phyloP scores from a whole-genome alignment of 1,140 invertebrate species.

The Ceratosolen fusciceps region DNA sequence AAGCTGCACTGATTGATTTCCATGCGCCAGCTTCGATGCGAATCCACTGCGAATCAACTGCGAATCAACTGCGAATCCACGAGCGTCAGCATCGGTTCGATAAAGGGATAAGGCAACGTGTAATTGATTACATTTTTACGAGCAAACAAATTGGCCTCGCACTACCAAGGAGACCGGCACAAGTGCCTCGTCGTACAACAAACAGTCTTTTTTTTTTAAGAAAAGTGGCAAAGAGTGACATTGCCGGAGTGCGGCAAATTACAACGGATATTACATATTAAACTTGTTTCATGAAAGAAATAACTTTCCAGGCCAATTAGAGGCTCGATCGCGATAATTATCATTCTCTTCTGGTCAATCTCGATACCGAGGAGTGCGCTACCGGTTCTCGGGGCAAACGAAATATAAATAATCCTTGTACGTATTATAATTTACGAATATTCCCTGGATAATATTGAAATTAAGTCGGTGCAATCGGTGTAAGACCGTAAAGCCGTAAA shows the following conservation, averaged over 20 bases:
- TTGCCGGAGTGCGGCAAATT: neutral
- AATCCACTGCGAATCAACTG: no score
- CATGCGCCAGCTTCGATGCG: no score
- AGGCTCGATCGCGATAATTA: neutral
- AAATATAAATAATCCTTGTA: no score
- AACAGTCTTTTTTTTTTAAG: neutral
- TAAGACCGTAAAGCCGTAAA: no score
- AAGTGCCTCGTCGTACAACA: neutral
- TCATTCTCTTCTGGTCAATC: neutral
- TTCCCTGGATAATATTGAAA: no score
- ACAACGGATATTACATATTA: slow-evolving; percentile 3
- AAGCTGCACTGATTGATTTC: no score
- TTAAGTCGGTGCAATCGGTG: no score
- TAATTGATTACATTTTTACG: neutral
- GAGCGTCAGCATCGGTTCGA: no score
- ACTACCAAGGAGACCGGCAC: neutral
- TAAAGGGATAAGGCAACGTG: no score
- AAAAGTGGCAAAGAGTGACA: neutral
- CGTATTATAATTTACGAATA: no score
- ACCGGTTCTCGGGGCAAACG: neutral
- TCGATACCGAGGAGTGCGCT: neutral
- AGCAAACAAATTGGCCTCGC: neutral
- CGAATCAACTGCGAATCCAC: no score
- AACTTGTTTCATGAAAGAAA: neutral
- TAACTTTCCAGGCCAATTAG: neutral